Evolutionary conservation across 2,113 vertebrate species (phyloP).

Genomic region (Sinocyclocheilus anophthalmus): DNA sequence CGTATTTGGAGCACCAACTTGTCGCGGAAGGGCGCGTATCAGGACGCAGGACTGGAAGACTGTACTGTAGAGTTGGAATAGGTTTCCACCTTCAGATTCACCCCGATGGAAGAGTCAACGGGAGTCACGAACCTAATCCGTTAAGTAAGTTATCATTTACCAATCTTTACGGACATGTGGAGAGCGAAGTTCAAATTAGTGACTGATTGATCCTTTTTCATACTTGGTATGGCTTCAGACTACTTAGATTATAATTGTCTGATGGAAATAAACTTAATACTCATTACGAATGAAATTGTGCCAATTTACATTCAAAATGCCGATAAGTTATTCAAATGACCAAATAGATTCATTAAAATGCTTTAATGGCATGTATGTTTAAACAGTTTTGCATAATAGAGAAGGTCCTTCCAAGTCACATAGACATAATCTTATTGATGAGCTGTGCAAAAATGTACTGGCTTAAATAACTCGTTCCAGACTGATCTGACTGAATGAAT

Average conservation of each 20-base stretch:
- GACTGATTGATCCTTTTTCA: background rate
- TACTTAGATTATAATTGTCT: background rate
- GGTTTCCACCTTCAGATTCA: constrained; percentile 98
- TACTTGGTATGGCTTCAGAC: background rate
- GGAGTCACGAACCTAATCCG: constrained; percentile 87
- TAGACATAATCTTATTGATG: background rate
- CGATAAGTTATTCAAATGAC: background rate
- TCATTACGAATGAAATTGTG: background rate
- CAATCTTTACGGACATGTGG: background rate
- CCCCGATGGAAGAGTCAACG: constrained; percentile 93
- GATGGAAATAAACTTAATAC: background rate
- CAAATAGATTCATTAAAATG: background rate
- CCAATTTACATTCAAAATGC: background rate
- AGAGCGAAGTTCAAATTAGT: background rate
- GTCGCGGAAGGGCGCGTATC: constrained; percentile 70
- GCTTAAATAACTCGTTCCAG: background rate
- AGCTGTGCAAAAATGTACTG: background rate
- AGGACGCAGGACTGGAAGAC: constrained; percentile 90
- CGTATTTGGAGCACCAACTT: constrained; percentile 71
- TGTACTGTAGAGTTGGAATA: constrained; percentile 94
- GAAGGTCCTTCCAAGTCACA: background rate
- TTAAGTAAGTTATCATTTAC: constrained; percentile 85
- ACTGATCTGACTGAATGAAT: background rate
- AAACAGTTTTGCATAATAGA: background rate
- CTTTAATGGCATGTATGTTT: background rate